phyloP scores from a whole-genome alignment of 2,113 vertebrate species.

The Okapia johnstoni region DNA sequence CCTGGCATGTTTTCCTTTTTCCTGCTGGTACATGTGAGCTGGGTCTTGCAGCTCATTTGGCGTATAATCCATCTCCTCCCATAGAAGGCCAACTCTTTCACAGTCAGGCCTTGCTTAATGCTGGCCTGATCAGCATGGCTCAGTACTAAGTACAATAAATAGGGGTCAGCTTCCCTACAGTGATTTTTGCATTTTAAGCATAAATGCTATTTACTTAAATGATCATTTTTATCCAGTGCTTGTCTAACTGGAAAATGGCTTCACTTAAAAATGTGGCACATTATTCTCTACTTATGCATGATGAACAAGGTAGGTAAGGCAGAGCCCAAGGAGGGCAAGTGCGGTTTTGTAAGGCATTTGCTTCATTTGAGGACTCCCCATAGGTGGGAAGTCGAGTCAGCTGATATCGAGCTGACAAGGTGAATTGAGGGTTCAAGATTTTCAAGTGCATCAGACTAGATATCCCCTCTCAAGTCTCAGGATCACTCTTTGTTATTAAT shows the following conservation, averaged over 20 bases:
- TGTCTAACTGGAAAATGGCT: neutral
- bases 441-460: neutral
- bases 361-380: neutral
- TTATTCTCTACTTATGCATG: neutral
- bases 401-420: neutral
- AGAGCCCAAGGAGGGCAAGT: neutral
- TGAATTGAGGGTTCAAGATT: neutral
- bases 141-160: neutral
- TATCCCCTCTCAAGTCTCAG: neutral
- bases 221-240: neutral
- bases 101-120: neutral
- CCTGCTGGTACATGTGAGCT: neutral
- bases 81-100: neutral
- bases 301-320: neutral
- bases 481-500: neutral
- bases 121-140: neutral
- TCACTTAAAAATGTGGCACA: neutral
- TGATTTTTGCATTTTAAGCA: neutral
- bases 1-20: neutral
- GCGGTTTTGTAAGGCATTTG: neutral
- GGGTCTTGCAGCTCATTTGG: neutral
- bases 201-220: neutral
- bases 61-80: neutral
- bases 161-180: neutral
- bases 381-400: neutral